Evolutionary conservation across 2,113 vertebrate genomes (phyloP).

Genomic region (Podarcis muralis): DNA sequence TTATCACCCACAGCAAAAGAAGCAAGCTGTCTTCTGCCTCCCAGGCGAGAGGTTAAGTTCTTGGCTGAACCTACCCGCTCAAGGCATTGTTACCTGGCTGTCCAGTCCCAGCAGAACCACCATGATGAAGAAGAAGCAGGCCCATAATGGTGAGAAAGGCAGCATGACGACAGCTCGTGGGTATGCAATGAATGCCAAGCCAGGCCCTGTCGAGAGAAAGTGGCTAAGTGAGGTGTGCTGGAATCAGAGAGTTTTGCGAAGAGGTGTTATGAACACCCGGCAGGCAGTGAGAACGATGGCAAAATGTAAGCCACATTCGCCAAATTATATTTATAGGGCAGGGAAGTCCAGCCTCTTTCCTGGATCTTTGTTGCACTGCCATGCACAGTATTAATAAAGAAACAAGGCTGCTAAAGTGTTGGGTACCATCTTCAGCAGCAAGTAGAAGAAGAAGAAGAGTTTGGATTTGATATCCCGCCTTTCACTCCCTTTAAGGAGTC

Average conservation of each 20-base stretch:
- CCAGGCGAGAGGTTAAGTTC: neutral
- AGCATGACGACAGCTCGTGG: slow-evolving; percentile 97
- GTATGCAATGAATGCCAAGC: slow-evolving; percentile 96
- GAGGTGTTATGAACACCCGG: neutral
- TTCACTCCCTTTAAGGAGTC: no score
- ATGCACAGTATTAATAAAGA: no score
- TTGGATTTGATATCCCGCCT: no score
- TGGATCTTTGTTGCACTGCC: no score
- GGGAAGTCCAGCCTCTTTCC: no score
- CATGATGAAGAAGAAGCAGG: slow-evolving; percentile 95
- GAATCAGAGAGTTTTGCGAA: neutral
- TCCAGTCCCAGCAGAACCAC: slow-evolving; percentile 92
- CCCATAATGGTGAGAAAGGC: slow-evolving; percentile 94
- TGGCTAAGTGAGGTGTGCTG: slow-evolving; percentile 10
- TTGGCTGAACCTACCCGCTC: neutral
- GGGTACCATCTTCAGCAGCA: neutral
- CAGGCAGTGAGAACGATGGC: no score
- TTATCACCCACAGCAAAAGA: neutral
- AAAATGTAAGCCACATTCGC: no score
- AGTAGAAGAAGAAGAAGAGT: neutral
- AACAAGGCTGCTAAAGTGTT: no score
- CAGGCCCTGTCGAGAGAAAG: slow-evolving; percentile 82
- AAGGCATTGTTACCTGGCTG: slow-evolving; percentile 83
- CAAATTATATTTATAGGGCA: no score
- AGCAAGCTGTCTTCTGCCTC: neutral